These are phyloP conservation scores for Drosophila trapezifrons DNA, from an alignment of 1,140 invertebrate genomes.

Conservation along the genomic window DNA sequence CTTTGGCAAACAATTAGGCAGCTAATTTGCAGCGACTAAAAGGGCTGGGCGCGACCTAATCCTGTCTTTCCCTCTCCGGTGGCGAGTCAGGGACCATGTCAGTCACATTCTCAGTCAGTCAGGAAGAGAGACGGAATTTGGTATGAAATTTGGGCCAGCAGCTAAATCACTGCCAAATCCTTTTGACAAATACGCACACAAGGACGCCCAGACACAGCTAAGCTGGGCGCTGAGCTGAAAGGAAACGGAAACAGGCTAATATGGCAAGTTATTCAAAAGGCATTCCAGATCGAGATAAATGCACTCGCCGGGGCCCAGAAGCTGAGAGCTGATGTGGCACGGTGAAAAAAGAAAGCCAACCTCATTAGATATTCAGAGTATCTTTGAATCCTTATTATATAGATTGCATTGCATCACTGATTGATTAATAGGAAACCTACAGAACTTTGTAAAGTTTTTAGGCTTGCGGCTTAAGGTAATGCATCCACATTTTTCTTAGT, in stretches of 20 bases:
- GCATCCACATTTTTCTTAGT: slow-evolving; percentile 1
- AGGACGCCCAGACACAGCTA: slow-evolving; percentile 50
- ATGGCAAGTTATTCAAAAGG: slow-evolving; percentile 82
- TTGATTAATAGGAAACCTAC: too few relatives aligned
- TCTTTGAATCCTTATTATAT: too few relatives aligned
- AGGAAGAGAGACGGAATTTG: slow-evolving; percentile 27
- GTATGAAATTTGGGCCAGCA: slow-evolving; percentile 71
- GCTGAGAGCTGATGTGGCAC: slow-evolving; percentile 10
- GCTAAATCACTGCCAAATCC: slow-evolving; percentile 77
- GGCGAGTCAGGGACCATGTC: slow-evolving; percentile 13
- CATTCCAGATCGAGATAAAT: slow-evolving; percentile 74
- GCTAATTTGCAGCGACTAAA: slow-evolving; percentile 72
- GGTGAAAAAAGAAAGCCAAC: background rate
- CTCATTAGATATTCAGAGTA: too few relatives aligned
- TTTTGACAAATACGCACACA: slow-evolving; percentile 79
- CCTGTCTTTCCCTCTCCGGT: slow-evolving; percentile 45
- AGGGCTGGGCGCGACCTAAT: slow-evolving; percentile 60
- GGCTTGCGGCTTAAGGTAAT: too few relatives aligned
- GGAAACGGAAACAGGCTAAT: slow-evolving; percentile 70
- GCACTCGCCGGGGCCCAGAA: slow-evolving; percentile 48
- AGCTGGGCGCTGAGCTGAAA: slow-evolving; percentile 45
- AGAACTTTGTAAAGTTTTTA: too few relatives aligned
- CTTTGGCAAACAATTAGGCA: slow-evolving; percentile 83
- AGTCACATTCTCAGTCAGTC: slow-evolving; percentile 44
- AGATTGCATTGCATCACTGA: background rate